phyloP scores from a whole-genome alignment of 2,888 invertebrate species.

The Xanthorhoe spadicearia region DNA sequence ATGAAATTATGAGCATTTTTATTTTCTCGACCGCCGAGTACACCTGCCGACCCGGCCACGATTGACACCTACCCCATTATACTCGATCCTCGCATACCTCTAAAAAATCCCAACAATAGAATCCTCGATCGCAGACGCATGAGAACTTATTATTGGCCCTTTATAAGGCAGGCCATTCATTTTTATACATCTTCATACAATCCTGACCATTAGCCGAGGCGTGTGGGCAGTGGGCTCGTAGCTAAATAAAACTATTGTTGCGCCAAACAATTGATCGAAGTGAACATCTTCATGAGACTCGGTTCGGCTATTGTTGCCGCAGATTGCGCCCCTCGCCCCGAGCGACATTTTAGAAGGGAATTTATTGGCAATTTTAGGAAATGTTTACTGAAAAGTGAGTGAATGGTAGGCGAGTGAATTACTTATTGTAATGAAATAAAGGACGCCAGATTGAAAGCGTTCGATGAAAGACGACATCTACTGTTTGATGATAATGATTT shows the following conservation, averaged over 20 bases:
- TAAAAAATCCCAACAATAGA: conserved; percentile 77
- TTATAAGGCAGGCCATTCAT: conserved; percentile 76
- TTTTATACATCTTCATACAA: conserved; percentile 82
- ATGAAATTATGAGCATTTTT: conserved; percentile 82
- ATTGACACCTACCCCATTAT: conserved; percentile 84
- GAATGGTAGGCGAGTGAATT: conserved; percentile 80
- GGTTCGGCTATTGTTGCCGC: conserved; percentile 71
- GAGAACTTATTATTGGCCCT: conserved; percentile 83
- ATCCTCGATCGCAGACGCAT: conserved; percentile 75
- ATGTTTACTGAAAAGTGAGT: conserved; percentile 81
- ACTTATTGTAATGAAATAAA: conserved; percentile 83
- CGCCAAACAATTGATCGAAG: conserved; percentile 78
- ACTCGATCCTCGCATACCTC: conserved; percentile 63
- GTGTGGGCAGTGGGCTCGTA: conserved; percentile 82
- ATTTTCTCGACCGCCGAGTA: conserved; percentile 65
- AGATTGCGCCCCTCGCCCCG: conserved; percentile 57
- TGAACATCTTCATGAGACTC: conserved; percentile 80
- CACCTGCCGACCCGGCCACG: conserved; percentile 77
- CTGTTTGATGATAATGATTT: conserved; percentile 82
- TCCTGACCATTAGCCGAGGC: conserved; percentile 80
- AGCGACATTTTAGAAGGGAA: conserved; percentile 75
- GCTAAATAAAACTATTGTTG: conserved; percentile 84
- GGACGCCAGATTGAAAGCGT: conserved; percentile 81
- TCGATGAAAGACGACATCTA: conserved; percentile 77
- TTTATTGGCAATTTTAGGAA: conserved; percentile 82